A percentile compares a stretch with the other conserved stretches of the same genome.
Conservation (phyloP, 2,113 vertebrate species). For the Pipa parva region DNA sequence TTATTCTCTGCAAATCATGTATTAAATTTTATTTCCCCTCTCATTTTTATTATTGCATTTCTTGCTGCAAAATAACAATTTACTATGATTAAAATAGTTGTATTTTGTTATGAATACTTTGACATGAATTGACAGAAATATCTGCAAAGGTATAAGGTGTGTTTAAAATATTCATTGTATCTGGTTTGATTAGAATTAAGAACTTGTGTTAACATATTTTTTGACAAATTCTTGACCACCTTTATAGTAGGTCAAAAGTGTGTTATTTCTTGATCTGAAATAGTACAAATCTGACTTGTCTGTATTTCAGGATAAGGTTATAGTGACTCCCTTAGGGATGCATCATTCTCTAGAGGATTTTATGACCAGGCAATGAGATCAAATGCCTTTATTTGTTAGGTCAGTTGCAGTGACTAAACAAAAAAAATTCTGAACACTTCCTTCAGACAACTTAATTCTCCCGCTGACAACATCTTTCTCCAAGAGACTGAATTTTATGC, state of each 20-base stretch:
- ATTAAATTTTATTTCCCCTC: too few species aligned
- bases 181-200: conserved; percentile 23
- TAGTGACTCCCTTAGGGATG: conserved; percentile 1
- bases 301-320: conserved; percentile 14
- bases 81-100: too few species aligned
- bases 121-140: neutral
- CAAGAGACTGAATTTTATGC: conserved; percentile 62
- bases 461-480: conserved; percentile 64
- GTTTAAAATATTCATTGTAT: neutral
- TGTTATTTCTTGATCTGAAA: conserved; percentile 25
- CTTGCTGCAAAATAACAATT: too few species aligned
- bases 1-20: too few species aligned
- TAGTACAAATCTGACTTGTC: conserved; percentile 20
- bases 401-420: conserved; percentile 34
- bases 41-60: too few species aligned
- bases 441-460: conserved; percentile 55
- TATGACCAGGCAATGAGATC: conserved; percentile 14
- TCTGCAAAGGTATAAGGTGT: neutral
- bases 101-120: neutral
- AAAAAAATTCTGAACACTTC: conserved; percentile 16
- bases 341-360: conserved; percentile 21
- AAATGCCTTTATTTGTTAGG: conserved; percentile 39
- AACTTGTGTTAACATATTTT: conserved; percentile 26
- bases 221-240: conserved; percentile 5
- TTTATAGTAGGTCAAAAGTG: conserved; percentile 13